Evolutionary conservation across 2,888 invertebrate species (phyloP), one percentile per base, ranked within the genome.

Genomic region (Drosophila aldrichi): DNA sequence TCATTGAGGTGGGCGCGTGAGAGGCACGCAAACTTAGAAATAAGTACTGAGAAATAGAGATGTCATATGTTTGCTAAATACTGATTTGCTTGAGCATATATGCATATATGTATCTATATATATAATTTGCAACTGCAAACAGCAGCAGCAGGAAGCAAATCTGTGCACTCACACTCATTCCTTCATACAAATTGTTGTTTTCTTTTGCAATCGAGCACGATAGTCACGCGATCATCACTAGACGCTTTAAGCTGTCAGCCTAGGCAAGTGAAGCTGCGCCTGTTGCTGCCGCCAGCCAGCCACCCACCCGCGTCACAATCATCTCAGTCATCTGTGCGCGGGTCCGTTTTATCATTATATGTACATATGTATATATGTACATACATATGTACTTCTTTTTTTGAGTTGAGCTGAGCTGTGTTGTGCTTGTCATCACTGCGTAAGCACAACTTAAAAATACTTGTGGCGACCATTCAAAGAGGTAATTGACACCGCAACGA

Each of bases 381-480:
- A n/a, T n/a, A n/a, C n/a, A 2, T 22, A 22, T 22, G 20, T 22
- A 22, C 44, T 56, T 25, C 12, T 56, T n/a, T 49, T 48, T 60
- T 55, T 49, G 1, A 34, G 51, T 20, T 51, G 34, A 36, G 36
- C 40, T 41, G 34, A 22, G 22, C 29, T 41, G 59, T 34, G 54
- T 51, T 63, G 41, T 64, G 76, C 62, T 63, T 75, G 70, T 75
- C 71, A 75, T 52, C 58, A 44, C 55, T 62, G 61, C 66, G 64
- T 77, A 70, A 79, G 80, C 76, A 57, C 66, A 79, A 79, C 77
- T 78, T 79, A 54, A 71, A 79, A 78, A 79, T 79, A 79, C 70
- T 77, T 70, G 70, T 49, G 79, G 61, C 52, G 75, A 63, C 62
- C 75, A 63, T 60, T 67, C 43, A 46, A 61, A 75, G 68, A 79